Evolutionary conservation across 2,113 vertebrate species (phyloP).

Genomic region (Odocoileus virginianus): DNA sequence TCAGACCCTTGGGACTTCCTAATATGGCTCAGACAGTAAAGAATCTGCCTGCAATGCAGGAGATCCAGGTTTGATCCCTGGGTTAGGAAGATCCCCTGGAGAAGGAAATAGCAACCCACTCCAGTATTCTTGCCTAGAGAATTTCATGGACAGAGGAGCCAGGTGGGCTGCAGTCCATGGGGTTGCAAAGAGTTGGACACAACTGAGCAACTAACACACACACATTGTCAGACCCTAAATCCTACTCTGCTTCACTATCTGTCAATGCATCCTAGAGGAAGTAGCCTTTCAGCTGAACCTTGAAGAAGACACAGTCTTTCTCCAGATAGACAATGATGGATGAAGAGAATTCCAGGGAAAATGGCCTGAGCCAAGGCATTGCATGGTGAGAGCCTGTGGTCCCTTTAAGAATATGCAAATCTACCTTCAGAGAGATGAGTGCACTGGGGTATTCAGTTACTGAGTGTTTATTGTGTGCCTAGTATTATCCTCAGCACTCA

Average conservation of each 20-base stretch:
- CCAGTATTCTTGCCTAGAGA: not conserved
- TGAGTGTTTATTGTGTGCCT: slow-evolving; percentile 14
- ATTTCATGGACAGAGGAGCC: not conserved
- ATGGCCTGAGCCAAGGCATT: not conserved
- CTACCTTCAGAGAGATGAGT: not conserved
- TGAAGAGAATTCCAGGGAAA: not conserved
- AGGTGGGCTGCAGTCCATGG: not conserved
- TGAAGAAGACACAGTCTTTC: not conserved
- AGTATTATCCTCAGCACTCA: not conserved
- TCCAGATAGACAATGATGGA: not conserved
- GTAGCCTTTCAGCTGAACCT: not conserved
- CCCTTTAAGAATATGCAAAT: not conserved
- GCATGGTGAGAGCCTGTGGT: not conserved
- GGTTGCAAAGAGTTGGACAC: not conserved
- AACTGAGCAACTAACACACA: not conserved
- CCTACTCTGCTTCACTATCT: not conserved
- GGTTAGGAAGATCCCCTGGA: not conserved
- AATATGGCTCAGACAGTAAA: not conserved
- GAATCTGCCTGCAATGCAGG: not conserved
- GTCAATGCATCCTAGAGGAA: not conserved
- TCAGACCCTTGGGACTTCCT: not conserved
- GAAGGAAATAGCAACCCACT: not conserved
- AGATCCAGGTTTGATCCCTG: not conserved
- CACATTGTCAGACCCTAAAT: not conserved
- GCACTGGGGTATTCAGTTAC: not conserved